Conservation (phyloP, 2,113 vertebrate genomes). For the Neomonachus schauinslandi region DNA sequence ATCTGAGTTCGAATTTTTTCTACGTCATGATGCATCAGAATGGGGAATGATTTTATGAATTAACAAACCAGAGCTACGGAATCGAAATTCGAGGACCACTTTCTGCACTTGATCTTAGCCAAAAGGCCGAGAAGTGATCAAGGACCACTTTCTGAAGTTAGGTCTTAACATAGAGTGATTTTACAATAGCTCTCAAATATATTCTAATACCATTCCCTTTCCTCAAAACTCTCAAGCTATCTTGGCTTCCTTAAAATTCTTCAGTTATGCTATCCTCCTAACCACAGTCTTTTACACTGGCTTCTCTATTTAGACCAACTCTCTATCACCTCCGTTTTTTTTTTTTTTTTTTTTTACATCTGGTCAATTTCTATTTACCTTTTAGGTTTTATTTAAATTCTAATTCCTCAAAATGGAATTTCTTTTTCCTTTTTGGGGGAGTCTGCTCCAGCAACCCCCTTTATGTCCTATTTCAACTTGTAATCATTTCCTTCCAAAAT, state of each 20-base stretch:
- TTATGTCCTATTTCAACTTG: neutral
- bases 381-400: neutral
- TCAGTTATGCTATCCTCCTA: neutral
- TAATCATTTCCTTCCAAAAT: neutral
- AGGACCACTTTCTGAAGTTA: neutral
- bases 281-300: neutral
- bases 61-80: neutral
- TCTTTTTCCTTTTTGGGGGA: neutral
- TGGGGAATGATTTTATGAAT: neutral
- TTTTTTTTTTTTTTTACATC: neutral
- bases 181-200: neutral
- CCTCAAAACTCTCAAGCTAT: neutral
- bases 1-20: neutral
- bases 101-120: neutral
- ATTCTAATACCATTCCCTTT: neutral
- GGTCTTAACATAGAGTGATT: neutral
- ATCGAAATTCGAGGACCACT: neutral
- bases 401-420: neutral
- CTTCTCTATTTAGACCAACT: neutral
- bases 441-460: neutral
- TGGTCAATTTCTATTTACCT: neutral
- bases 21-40: neutral
- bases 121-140: neutral
- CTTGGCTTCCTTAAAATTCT: neutral
- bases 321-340: neutral